Base-by-base conservation (phyloP, 2,888 invertebrate species). In the Mycalesis mineus region DNA sequence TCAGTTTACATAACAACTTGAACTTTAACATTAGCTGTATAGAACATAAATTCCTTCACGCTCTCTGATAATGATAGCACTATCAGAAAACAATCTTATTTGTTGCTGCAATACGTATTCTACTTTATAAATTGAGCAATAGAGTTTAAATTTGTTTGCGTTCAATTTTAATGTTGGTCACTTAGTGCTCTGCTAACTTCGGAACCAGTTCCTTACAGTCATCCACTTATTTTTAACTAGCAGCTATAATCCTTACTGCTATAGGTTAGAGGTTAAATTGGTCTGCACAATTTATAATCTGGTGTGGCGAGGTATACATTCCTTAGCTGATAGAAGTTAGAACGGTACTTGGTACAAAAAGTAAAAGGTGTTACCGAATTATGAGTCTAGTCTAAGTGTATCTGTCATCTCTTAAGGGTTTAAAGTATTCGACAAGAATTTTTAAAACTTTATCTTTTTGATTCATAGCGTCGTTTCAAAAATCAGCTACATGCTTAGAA, bases 141-240 rank as follows among this genome's bases (percentile, higher is more conserved):
- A 68, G 37, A 63, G 68, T 66, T 65, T 47, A 62, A 54, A 67
- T 65, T 70, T 28, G 55, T 36, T 41, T 57, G 64, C 22, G 9
- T 15, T 7, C 31, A 28, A 13, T 22, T 15, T 56, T 61, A 50
- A 62, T 58, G 66, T 69, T 69, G 72, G 74, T 77, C 75, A 76
- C 69, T 77, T 73, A 73, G 71, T 75, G 72, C 69, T 70, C 69
- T 69, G 75, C 68, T 78, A 73, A 72, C 73, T 72, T 70, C 65
- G 70, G 74, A 81, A 82, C 82, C 78, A 77, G 82, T 82, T 75
- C 72, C 73, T 72, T 70, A 74, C 77, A 49, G 49, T 37, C 49
- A 14, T 13, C 51, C 41, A 36, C 55, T 7, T 15, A 13, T 3
- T 31, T 9, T 11, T 11, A 22, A n/a, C 37, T 41, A 45, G 17